A percentile compares a stretch with the other conserved stretches of the same genome.
Conservation (phyloP, 1,140 invertebrate genomes). For the Pseudomyrmex concolor region DNA sequence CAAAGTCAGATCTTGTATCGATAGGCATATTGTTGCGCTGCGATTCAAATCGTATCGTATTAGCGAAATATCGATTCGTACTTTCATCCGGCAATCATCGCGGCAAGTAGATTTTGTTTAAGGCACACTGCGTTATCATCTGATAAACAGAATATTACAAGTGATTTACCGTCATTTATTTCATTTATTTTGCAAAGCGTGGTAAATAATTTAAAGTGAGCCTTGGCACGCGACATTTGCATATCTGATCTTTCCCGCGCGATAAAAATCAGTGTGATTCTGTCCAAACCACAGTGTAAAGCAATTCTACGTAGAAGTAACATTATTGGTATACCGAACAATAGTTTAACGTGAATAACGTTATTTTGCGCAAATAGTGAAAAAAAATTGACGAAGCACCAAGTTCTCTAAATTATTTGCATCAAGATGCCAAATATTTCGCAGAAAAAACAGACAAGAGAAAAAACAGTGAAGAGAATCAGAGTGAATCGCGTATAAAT, state of each 20-base stretch:
- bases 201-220: constrained; percentile 36
- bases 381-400: not conserved
- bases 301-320: constrained; percentile 6
- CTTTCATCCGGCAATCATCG: constrained; percentile 15
- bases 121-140: not conserved
- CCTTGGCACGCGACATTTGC: constrained; percentile 36
- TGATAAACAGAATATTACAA: constrained; percentile 18
- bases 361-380: not conserved
- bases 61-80: constrained; percentile 20
- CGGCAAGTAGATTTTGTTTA: constrained; percentile 9
- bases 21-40: not conserved
- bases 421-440: not conserved
- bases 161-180: constrained; percentile 19
- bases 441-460: not conserved
- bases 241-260: constrained; percentile 18
- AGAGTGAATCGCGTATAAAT: not conserved
- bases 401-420: not conserved
- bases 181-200: constrained; percentile 44
- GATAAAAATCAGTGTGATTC: constrained; percentile 29
- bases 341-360: not conserved
- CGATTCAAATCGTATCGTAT: not conserved
- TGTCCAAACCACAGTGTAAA: constrained; percentile 34
- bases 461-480: constrained; percentile 6
- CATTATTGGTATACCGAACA: constrained; percentile 15
- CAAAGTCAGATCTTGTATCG: not conserved